Conservation (phyloP, 1,140 invertebrate species). For the Tetramorium parvispinum region DNA sequence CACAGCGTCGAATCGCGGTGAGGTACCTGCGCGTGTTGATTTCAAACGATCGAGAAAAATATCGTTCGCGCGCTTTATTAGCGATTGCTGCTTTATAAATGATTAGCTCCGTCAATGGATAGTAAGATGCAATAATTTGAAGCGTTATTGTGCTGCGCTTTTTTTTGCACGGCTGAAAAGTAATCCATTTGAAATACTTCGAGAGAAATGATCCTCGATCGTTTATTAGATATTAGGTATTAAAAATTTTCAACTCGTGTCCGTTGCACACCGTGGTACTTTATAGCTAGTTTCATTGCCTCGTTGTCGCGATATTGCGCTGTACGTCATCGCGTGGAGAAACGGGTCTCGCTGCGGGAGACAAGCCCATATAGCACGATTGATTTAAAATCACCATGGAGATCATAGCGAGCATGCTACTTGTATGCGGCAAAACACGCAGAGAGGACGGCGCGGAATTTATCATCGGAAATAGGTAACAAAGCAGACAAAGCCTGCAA, state of each 20-base stretch:
- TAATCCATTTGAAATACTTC: background rate
- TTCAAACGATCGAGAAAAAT: background rate
- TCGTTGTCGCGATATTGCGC: conserved; percentile 16
- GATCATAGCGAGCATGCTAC: conserved; percentile 48
- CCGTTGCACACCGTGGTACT: background rate
- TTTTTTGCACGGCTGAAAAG: background rate
- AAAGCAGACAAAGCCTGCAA: conserved; percentile 38
- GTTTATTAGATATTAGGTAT: background rate
- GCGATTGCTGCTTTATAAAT: background rate
- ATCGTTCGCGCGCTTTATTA: background rate
- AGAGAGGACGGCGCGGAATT: conserved; percentile 32
- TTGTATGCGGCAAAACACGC: conserved; percentile 28
- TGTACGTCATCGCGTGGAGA: conserved; percentile 13
- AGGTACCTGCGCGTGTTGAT: background rate
- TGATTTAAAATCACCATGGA: conserved; percentile 54
- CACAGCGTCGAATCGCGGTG: conserved; percentile 47
- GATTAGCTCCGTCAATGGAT: background rate
- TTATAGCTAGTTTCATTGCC: conserved; percentile 15
- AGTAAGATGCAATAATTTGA: background rate
- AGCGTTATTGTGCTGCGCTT: background rate
- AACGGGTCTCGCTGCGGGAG: conserved; percentile 17
- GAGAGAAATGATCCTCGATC: background rate
- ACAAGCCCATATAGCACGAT: conserved; percentile 28
- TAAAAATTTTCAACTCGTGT: background rate
- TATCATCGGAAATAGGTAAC: conserved; percentile 47